Conservation (phyloP, 1,140 invertebrate species). For the Diorhabda sublineata region DNA sequence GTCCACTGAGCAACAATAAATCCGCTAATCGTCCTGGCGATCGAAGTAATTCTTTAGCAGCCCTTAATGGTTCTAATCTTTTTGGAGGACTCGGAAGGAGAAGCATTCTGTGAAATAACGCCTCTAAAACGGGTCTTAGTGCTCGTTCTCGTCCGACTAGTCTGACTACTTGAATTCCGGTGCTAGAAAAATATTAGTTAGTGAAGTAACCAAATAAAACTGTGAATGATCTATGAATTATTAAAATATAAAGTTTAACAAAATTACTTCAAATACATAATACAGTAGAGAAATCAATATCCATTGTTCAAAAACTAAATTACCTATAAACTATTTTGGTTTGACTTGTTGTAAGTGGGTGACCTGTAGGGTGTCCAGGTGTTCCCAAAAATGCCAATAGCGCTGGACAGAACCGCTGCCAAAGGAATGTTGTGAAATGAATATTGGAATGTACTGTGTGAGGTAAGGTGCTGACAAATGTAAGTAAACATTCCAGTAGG, state of each 20-base stretch:
- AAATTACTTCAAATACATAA: too few species aligned
- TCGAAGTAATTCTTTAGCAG: conserved; percentile 69
- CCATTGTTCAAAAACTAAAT: neutral
- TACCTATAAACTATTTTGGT: conserved; percentile 84
- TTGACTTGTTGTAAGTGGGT: conserved; percentile 71
- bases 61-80: conserved; percentile 77
- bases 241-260: too few species aligned
- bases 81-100: conserved; percentile 80
- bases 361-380: conserved; percentile 62
- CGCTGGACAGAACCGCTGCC: conserved; percentile 89
- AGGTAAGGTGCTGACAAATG: conserved; percentile 75
- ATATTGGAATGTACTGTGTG: conserved; percentile 75
- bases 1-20: conserved; percentile 69
- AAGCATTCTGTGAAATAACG: conserved; percentile 87
- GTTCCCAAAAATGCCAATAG: conserved; percentile 82
- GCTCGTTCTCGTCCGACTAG: conserved; percentile 80
- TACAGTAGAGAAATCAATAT: too few species aligned
- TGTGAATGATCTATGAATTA: too few species aligned
- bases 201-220: too few species aligned
- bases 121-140: conserved; percentile 82
- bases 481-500: conserved; percentile 80
- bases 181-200: conserved; percentile 54
- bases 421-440: conserved; percentile 80
- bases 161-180: conserved; percentile 81
- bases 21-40: conserved; percentile 69